Evolutionary conservation across 2,113 vertebrate genomes (phyloP).

Genomic region (Notothenia coriiceps): DNA sequence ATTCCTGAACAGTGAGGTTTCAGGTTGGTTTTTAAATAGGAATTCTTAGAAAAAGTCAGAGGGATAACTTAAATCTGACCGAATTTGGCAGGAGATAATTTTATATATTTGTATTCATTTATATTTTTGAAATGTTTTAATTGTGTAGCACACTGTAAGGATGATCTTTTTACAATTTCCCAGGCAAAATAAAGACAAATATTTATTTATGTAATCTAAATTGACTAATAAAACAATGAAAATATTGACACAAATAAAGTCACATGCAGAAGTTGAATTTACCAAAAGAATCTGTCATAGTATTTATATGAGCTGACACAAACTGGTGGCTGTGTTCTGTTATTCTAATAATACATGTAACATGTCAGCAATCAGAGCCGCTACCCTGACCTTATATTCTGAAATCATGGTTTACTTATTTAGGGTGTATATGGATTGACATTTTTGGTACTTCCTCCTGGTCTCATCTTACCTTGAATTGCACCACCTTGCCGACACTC

Average conservation of each 20-base stretch:
- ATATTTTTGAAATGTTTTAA: background rate
- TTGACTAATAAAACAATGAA: background rate
- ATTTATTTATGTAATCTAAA: background rate
- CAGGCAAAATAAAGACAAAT: background rate
- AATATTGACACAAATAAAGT: background rate
- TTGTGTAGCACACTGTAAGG: background rate
- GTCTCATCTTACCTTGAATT: constrained; percentile 91
- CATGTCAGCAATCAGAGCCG: background rate
- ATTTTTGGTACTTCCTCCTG: background rate
- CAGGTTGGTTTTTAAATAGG: background rate
- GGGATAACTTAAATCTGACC: background rate
- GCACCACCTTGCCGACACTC: constrained; percentile 92
- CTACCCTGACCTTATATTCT: background rate
- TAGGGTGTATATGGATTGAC: background rate
- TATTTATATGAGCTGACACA: background rate
- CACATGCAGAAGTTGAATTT: background rate
- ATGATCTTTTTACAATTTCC: background rate
- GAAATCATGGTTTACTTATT: background rate
- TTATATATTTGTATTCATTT: background rate
- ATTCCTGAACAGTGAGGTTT: background rate
- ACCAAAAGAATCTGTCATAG: background rate
- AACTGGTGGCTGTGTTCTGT: background rate
- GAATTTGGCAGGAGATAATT: background rate
- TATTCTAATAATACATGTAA: background rate
- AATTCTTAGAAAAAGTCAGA: background rate